Percentiles rank a stretch among this genome's conserved stretches.
Conservation (phyloP, 2,888 invertebrate genomes). For the Lasioglossum vierecki region DNA sequence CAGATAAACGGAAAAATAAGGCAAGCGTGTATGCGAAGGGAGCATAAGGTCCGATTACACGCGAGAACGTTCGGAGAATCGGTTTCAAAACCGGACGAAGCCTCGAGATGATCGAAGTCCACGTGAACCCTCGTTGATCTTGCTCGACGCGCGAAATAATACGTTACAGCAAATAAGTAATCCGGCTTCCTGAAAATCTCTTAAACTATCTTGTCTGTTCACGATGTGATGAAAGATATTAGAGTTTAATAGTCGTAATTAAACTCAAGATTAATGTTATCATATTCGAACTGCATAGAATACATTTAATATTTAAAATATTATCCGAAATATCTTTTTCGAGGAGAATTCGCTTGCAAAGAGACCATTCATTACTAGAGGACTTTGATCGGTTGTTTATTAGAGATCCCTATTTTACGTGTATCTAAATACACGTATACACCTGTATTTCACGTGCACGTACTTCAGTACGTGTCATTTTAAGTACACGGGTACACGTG, state of each 20-base stretch:
- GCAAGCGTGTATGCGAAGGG: slow-evolving; percentile 43
- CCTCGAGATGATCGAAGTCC: slow-evolving; percentile 21
- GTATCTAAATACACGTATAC: too few relatives aligned
- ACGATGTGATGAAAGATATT: too few relatives aligned
- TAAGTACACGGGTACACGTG: too few relatives aligned
- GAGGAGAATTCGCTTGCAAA: not conserved
- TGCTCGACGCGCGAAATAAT: not conserved
- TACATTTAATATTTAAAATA: not conserved
- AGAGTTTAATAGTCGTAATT: too few relatives aligned
- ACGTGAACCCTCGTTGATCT: not conserved
- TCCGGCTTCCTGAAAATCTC: not conserved
- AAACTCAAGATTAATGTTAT: not conserved
- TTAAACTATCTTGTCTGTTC: not conserved
- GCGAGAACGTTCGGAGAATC: slow-evolving; percentile 35
- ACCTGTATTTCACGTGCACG: too few relatives aligned
- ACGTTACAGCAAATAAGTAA: not conserved
- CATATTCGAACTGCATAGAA: not conserved
- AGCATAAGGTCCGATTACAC: slow-evolving; percentile 56
- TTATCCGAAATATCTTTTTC: not conserved
- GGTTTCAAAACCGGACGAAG: slow-evolving; percentile 45
- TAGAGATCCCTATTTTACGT: too few relatives aligned
- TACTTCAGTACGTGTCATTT: too few relatives aligned
- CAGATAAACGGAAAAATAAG: slow-evolving; percentile 68
- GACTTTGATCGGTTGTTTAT: not conserved
- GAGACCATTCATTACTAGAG: not conserved